phyloP scores from a whole-genome alignment of 2,888 invertebrate species.

The Xanthia icteritia region DNA sequence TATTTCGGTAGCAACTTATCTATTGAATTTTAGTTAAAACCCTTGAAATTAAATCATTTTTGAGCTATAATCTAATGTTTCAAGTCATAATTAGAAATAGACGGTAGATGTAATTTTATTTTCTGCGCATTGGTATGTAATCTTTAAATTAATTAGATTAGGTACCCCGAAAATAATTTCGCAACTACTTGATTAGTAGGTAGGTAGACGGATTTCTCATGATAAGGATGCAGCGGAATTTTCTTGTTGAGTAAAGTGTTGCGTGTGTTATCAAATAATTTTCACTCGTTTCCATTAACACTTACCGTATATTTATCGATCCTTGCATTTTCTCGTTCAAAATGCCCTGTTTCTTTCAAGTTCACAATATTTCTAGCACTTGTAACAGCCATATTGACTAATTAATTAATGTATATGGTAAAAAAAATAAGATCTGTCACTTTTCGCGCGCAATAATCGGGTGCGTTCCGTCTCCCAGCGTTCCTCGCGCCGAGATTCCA shows the following conservation, averaged over 20 bases:
- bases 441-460: conserved; percentile 80
- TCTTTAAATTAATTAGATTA: too few relatives aligned
- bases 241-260: neutral
- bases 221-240: too few relatives aligned
- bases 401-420: conserved; percentile 56
- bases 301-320: conserved; percentile 87
- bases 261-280: conserved; percentile 1
- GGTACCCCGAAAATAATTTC: neutral
- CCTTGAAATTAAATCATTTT: neutral
- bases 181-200: neutral
- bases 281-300: conserved; percentile 41
- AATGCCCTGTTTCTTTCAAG: conserved; percentile 84
- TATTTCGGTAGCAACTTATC: too few relatives aligned
- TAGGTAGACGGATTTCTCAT: neutral
- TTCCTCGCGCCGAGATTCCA: conserved; percentile 86
- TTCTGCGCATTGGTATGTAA: neutral
- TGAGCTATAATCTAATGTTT: neutral
- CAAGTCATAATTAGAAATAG: neutral
- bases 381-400: conserved; percentile 85
- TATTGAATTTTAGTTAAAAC: too few relatives aligned
- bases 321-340: conserved; percentile 85
- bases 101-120: conserved; percentile 25
- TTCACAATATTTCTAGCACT: conserved; percentile 86
- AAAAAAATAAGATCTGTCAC: conserved; percentile 80
- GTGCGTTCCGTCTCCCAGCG: conserved; percentile 82